A percentile compares a stretch with the other conserved stretches of the same genome.
Evolutionary conservation across 64 coral and sea anemone species (phyloP).

Genomic region (Stichodactyla mertensii): DNA sequence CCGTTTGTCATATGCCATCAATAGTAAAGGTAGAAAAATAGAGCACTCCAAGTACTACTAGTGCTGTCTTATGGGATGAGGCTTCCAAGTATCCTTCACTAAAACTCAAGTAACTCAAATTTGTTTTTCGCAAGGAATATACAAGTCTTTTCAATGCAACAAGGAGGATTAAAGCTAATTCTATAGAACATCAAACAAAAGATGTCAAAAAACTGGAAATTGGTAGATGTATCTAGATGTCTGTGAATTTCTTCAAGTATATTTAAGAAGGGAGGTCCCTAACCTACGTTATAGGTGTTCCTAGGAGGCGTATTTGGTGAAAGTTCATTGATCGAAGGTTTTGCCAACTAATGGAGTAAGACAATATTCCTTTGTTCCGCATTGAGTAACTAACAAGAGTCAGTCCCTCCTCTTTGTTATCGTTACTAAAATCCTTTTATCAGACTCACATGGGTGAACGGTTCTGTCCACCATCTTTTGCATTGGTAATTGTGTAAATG

Average conservation of each 20-base stretch:
- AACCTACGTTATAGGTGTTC: not conserved
- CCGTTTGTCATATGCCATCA: slow-evolving; percentile 14
- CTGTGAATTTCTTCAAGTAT: not conserved
- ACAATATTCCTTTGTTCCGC: slow-evolving; percentile 23
- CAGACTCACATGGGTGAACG: slow-evolving; percentile 12
- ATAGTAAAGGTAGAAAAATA: not conserved
- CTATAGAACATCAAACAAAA: slow-evolving; percentile 9
- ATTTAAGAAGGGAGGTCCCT: not conserved
- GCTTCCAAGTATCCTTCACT: not conserved
- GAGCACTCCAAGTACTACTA: not conserved
- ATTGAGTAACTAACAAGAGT: slow-evolving; percentile 22
- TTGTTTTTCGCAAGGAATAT: not conserved
- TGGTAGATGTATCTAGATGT: not conserved
- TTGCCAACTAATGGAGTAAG: slow-evolving; percentile 4
- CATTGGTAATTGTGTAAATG: slow-evolving; percentile 24
- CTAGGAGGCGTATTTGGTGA: not conserved
- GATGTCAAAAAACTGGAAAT: not conserved
- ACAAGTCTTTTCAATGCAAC: not conserved
- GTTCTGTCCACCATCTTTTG: slow-evolving; percentile 8
- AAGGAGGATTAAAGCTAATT: slow-evolving; percentile 3
- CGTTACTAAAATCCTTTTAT: slow-evolving; percentile 18
- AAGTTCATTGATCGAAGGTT: not conserved
- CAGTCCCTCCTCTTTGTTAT: slow-evolving; percentile 25
- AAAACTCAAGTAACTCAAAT: not conserved
- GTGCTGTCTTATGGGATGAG: slow-evolving; percentile 11